Percentiles rank a stretch among this genome's conserved stretches.
phyloP scores from a whole-genome alignment of 2,797 vertebrate species.

The Ctenopoma multispine region DNA sequence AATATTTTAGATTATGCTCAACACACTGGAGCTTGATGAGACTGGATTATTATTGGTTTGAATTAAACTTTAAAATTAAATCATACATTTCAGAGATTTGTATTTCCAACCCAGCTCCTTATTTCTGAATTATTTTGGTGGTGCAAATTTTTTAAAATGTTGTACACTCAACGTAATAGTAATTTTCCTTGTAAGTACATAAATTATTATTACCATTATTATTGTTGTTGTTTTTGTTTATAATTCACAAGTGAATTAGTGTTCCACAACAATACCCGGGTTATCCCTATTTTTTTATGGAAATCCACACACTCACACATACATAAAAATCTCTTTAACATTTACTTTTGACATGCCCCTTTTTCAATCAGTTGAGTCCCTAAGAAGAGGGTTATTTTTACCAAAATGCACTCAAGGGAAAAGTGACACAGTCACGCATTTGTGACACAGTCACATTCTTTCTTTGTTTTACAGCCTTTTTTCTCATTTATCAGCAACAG shows the following conservation, averaged over 20 bases:
- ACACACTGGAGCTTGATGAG: neutral
- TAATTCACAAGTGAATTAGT: neutral
- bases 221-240: too few relatives aligned
- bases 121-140: neutral
- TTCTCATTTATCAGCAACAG: slow-evolving; percentile 7
- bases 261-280: neutral
- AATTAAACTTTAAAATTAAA: neutral
- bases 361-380: neutral
- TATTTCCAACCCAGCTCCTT: neutral
- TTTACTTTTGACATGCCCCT: neutral
- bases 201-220: too few relatives aligned
- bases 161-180: neutral
- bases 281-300: neutral
- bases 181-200: too few relatives aligned
- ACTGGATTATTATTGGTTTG: too few relatives aligned
- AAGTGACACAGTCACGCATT: slow-evolving; percentile 1
- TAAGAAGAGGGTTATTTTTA: neutral
- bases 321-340: neutral
- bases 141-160: neutral
- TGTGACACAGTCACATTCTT: slow-evolving; percentile 1
- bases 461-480: slow-evolving; percentile 12
- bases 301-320: neutral
- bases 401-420: slow-evolving; percentile 11
- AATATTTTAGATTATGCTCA: slow-evolving; percentile 2
- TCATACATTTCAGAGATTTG: neutral